Conservation (phyloP, 2,888 invertebrate species). For the Syrista parreyssii region DNA sequence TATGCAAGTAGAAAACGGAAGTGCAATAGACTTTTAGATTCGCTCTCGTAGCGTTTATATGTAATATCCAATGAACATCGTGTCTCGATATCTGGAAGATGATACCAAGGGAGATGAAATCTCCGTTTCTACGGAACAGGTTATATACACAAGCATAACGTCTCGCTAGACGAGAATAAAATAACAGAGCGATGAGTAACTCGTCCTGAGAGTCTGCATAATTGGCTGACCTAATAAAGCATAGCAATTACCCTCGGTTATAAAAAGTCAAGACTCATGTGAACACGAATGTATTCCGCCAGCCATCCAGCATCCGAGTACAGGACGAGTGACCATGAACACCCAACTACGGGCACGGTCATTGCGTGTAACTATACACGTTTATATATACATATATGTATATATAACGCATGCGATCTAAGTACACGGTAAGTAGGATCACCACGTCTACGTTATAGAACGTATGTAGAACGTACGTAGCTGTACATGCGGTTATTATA, state of each 20-base stretch:
- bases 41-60: not conserved
- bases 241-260: constrained; percentile 30
- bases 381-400: not conserved
- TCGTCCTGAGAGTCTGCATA: constrained; percentile 24
- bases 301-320: not conserved
- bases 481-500: constrained; percentile 49
- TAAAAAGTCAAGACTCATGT: not conserved
- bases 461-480: constrained; percentile 26
- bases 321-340: not conserved
- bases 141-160: not conserved
- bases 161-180: constrained; percentile 1
- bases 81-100: not conserved
- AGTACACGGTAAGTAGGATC: constrained; percentile 7
- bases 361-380: not conserved
- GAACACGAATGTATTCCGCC: not conserved
- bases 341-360: not conserved
- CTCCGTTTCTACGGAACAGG: not conserved
- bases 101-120: not conserved
- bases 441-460: constrained; percentile 17
- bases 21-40: not conserved
- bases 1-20: not conserved
- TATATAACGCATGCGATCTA: not conserved
- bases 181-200: constrained; percentile 6
- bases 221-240: constrained; percentile 36
- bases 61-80: not conserved